Base-by-base conservation (phyloP, 92 coral and sea anemone genomes). In the Blastomussa wellsi region DNA sequence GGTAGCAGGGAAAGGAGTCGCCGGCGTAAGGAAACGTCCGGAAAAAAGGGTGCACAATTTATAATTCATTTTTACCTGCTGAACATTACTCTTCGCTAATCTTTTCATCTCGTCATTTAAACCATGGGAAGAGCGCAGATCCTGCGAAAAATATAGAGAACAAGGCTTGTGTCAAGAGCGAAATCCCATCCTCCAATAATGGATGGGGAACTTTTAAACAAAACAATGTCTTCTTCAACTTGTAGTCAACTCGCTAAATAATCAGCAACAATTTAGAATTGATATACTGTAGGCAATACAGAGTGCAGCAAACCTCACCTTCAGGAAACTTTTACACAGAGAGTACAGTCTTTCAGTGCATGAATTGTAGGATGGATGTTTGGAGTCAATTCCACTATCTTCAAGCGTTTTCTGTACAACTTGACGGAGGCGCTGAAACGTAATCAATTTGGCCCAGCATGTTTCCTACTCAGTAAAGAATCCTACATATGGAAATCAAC, bases 91-190 rank as follows among this genome's bases (percentile, higher is more conserved):
- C 32, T 87, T 92, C 20, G 98, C 98, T 12, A 94, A 89, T 89
- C 94, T 88, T 80, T 96, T 96, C 98, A 96, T 96, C 73, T 95
- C 98, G 13, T 96, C 92, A 77, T 94, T 96, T 59, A 96, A 84
- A 33, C 98, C 98, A 65, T 94, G 96, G 57, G 98, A 96, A 17
- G 98, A 89, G 67, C 89, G 92, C 62, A 96, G 88, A 89, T 96
- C 98, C 98, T 96, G n/a, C n/a, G 73, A 49, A 38, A 57, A 8
- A 28, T 8, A 44, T 3, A 6, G 5, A 13, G 12, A 44, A 44
- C 49, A 44, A 44, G 11, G 11, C 49, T 44, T 44, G 49, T 22
- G 8, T 57, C 5, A 28, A 57, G 1, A 22, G 29, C 9, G 49
- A 57, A 57, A 57, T 1, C 22, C 0, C 65, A 24, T 24, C 29